A percentile compares a stretch with the other conserved stretches of the same genome.
These are phyloP conservation scores for Phataginus tetradactyla DNA, from an alignment of 2,797 vertebrate species.

Conservation along the genomic window DNA sequence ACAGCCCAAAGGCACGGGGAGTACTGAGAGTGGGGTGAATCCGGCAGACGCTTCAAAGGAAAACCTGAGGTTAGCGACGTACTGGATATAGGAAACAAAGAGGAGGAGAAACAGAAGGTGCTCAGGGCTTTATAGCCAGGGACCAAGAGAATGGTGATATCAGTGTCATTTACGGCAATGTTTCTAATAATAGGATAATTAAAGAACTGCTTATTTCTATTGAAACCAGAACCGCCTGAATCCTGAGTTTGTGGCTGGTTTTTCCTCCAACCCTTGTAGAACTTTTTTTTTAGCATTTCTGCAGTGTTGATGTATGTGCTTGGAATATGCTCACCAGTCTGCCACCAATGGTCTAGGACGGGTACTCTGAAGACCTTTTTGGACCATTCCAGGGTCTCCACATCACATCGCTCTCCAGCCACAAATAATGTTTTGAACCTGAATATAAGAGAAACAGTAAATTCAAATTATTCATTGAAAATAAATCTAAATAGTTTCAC, in stretches of 20 bases:
- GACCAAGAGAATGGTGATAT: neutral
- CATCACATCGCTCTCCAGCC: constrained; percentile 96
- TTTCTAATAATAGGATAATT: neutral
- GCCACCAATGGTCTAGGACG: constrained; percentile 99
- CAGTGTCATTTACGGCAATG: neutral
- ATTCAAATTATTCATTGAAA: constrained; percentile 40
- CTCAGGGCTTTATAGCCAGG: neutral
- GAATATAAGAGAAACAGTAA: constrained; percentile 63
- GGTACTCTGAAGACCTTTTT: constrained; percentile 94
- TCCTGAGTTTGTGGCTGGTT: neutral
- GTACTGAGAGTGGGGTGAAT: neutral
- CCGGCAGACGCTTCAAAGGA: neutral
- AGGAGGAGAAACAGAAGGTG: neutral
- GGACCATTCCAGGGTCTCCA: constrained; percentile 96
- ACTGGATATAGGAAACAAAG: neutral
- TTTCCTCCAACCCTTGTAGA: neutral
- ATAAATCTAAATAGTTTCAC: neutral
- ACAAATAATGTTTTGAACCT: constrained; percentile 93
- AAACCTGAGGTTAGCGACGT: neutral
- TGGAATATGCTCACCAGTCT: constrained; percentile 92
- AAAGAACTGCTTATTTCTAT: neutral
- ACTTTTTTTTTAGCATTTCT: neutral
- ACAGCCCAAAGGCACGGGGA: neutral
- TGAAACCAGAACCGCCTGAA: neutral
- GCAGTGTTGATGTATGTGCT: neutral